A percentile compares a stretch with the other conserved stretches of the same genome.
Evolutionary conservation across 2,888 invertebrate species (phyloP).

Genomic region (Amphiduros pacificus): DNA sequence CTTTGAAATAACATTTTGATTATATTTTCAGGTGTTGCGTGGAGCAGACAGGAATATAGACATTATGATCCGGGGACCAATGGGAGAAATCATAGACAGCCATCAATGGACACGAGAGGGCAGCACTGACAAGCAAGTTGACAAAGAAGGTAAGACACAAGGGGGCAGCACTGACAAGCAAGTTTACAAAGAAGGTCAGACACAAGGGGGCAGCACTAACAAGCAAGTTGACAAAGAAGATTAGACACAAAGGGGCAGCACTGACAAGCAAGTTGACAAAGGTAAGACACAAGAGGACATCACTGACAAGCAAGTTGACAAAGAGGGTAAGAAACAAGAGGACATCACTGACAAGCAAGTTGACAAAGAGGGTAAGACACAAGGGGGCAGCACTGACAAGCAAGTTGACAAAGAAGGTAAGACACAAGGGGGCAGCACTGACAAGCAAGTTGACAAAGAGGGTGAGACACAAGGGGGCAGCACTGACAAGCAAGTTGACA

Average conservation of each 20-base stretch:
- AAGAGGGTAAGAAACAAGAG: conserved; percentile 60
- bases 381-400: conserved; percentile 76
- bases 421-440: conserved; percentile 70
- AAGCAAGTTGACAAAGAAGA: too few relatives aligned
- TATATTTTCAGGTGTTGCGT: conserved; percentile 68
- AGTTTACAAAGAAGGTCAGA: neutral
- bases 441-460: conserved; percentile 71
- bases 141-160: conserved; percentile 63
- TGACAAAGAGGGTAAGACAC: too few relatives aligned
- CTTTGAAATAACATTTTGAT: too few relatives aligned
- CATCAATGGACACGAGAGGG: conserved; percentile 60
- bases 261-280: too few relatives aligned
- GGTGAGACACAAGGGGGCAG: conserved; percentile 17
- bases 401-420: conserved; percentile 66
- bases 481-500: too few relatives aligned
- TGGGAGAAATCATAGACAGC: conserved; percentile 43
- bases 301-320: conserved; percentile 76
- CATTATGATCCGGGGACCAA: conserved; percentile 84
- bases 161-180: neutral
- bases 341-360: too few relatives aligned
- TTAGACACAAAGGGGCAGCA: too few relatives aligned
- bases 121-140: conserved; percentile 74
- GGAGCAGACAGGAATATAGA: conserved; percentile 95
- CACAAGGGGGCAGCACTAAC: neutral
- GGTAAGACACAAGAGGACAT: conserved; percentile 65